A percentile compares a stretch with the other conserved stretches of the same genome.
Conservation (phyloP, 1,140 invertebrate genomes). For the Teleopsis dalmanni region DNA sequence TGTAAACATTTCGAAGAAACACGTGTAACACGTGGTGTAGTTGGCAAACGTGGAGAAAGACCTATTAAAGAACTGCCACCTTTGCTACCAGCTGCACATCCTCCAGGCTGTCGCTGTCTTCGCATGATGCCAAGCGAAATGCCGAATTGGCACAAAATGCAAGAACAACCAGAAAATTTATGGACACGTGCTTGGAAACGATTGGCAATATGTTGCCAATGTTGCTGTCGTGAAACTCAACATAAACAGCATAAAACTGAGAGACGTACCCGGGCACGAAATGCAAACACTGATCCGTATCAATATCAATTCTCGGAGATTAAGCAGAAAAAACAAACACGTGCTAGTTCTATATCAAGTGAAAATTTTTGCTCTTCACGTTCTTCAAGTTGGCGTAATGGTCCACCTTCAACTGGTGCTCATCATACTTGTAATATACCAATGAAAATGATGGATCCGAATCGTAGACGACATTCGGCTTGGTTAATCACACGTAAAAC, state of each 20-base stretch:
- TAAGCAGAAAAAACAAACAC: slow-evolving; percentile 60
- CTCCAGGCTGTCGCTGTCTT: slow-evolving; percentile 57
- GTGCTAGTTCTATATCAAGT: slow-evolving; percentile 75
- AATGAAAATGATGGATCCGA: slow-evolving; percentile 58
- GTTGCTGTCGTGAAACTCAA: slow-evolving; percentile 12
- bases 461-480: slow-evolving; percentile 66
- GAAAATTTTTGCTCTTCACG: slow-evolving; percentile 82
- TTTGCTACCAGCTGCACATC: slow-evolving; percentile 50
- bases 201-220: slow-evolving; percentile 20
- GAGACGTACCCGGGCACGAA: slow-evolving; percentile 26
- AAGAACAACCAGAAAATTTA: slow-evolving; percentile 17
- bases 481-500: slow-evolving; percentile 84
- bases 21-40: slow-evolving; percentile 75
- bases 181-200: slow-evolving; percentile 21
- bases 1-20: slow-evolving; percentile 92
- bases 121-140: slow-evolving; percentile 51
- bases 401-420: slow-evolving; percentile 50
- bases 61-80: slow-evolving; percentile 63
- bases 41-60: slow-evolving; percentile 46
- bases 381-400: slow-evolving; percentile 72
- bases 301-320: slow-evolving; percentile 74
- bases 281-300: slow-evolving; percentile 57
- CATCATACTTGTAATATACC: slow-evolving; percentile 65
- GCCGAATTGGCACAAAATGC: slow-evolving; percentile 47
- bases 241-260: slow-evolving; percentile 3